Evolutionary conservation across 1,140 invertebrate genomes (phyloP).

Genomic region (Akabosia matsudoensis): DNA sequence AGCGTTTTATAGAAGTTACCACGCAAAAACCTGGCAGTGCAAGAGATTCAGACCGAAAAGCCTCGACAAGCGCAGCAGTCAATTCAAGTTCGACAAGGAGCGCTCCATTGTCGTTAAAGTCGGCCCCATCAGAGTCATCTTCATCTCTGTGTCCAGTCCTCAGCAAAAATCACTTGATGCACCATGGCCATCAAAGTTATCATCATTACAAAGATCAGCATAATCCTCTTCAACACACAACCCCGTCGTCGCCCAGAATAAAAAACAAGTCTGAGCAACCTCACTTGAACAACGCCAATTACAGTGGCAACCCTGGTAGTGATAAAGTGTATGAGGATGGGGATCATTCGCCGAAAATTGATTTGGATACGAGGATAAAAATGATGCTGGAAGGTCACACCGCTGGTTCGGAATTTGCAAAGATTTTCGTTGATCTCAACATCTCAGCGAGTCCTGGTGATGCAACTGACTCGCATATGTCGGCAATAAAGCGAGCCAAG

Average conservation of each 20-base stretch:
- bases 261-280: neutral
- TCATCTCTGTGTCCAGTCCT: neutral
- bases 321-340: neutral
- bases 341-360: conserved; percentile 51
- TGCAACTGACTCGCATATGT: conserved; percentile 59
- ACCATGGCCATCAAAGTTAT: too few relatives aligned
- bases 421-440: conserved; percentile 59
- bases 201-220: neutral
- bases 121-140: neutral
- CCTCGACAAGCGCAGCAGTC: neutral
- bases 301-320: neutral
- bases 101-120: neutral
- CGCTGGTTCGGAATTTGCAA: conserved; percentile 54
- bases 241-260: neutral
- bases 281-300: neutral
- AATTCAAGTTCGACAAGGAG: neutral
- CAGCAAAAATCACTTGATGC: neutral
- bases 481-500: too few relatives aligned
- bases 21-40: conserved; percentile 11
- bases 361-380: conserved; percentile 77
- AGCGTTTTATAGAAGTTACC: conserved; percentile 65
- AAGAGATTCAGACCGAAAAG: neutral
- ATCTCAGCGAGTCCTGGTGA: conserved; percentile 59
- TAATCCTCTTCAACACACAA: neutral
- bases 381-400: conserved; percentile 71